Conservation (phyloP, 64 coral and sea anemone genomes). For the Dendronephthya gigantea region DNA sequence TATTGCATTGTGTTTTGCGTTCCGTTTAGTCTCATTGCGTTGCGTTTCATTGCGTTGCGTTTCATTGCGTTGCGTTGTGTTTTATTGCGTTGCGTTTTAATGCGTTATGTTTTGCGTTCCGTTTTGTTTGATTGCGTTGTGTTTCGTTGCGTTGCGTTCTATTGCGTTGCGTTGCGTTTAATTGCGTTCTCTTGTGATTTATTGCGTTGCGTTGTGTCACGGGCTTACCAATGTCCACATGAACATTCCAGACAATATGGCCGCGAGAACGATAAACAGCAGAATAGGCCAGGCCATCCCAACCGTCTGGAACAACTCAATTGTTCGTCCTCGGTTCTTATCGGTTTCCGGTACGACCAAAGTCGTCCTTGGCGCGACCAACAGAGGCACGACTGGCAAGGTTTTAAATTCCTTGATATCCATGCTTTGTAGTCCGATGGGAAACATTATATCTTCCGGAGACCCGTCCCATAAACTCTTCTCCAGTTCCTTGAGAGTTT, state of each 20-base stretch:
- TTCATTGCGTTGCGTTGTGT: too few species aligned
- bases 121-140: too few species aligned
- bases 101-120: too few species aligned
- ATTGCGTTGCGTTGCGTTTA: neutral
- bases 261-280: conserved; percentile 81
- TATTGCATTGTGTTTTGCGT: too few species aligned
- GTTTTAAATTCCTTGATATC: neutral
- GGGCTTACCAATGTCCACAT: conserved; percentile 83
- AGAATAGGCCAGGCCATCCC: conserved; percentile 86
- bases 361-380: neutral
- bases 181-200: neutral
- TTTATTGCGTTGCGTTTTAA: too few species aligned
- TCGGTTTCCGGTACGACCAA: neutral
- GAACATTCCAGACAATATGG: conserved; percentile 81
- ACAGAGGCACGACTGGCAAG: neutral
- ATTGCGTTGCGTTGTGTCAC: neutral
- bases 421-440: neutral
- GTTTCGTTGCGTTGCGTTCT: neutral
- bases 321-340: conserved; percentile 35
- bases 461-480: neutral
- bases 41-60: too few species aligned
- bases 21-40: too few species aligned
- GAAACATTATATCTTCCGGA: neutral
- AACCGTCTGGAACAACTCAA: conserved; percentile 62
- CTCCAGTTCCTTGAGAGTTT: neutral